Evolutionary conservation across 1,140 invertebrate species (phyloP).

Genomic region (Meloidogyne exigua): DNA sequence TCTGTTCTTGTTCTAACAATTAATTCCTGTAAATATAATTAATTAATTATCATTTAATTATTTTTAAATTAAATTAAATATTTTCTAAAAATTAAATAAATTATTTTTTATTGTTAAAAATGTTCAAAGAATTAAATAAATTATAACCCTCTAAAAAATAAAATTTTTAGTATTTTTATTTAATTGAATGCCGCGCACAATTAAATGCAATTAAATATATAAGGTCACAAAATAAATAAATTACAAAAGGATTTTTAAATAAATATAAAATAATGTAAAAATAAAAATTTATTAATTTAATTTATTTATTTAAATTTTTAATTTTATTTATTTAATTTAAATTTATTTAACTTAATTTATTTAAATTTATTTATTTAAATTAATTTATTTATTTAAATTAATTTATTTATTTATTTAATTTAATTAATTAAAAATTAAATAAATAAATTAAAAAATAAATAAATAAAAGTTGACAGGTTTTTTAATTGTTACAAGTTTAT

Average conservation of each 20-base stretch:
- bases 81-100: background rate
- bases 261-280: background rate
- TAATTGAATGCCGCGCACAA: slow-evolving; percentile 5
- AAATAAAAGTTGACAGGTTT: too few species aligned
- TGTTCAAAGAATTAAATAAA: background rate
- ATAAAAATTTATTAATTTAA: background rate
- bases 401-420: too few species aligned
- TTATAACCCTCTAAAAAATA: background rate
- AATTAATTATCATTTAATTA: background rate
- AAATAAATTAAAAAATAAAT: too few species aligned
- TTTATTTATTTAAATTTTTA: background rate
- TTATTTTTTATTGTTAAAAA: background rate
- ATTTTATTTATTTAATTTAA: too few species aligned
- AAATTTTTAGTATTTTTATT: background rate
- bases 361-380: too few species aligned
- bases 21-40: slow-evolving; percentile 45
- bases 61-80: background rate
- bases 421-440: too few species aligned
- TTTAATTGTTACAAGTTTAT: too few species aligned
- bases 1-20: slow-evolving; percentile 43
- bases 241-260: too few species aligned
- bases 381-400: too few species aligned
- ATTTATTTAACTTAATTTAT: too few species aligned
- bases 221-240: too few species aligned
- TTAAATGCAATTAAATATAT: too few species aligned